Conservation (phyloP, 2,888 invertebrate genomes). For the Dermolepida albohirtum region DNA sequence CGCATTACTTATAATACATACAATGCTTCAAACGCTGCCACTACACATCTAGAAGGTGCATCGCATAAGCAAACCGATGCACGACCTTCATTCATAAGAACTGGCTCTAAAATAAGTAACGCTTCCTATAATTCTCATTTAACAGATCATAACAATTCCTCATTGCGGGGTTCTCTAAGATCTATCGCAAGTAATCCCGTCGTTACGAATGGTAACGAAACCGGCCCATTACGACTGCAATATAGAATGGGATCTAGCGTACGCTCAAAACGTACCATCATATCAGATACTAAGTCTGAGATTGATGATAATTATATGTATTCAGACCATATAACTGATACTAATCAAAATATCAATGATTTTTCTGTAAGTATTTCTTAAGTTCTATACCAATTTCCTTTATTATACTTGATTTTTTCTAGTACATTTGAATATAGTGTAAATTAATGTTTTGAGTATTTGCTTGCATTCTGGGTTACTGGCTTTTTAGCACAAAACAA, state of each 20-base stretch:
- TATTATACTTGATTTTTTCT: slow-evolving; percentile 34
- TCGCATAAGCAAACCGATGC: slow-evolving; percentile 45
- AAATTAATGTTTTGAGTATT: too few relatives aligned
- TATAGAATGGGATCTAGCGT: slow-evolving; percentile 55
- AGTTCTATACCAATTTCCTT: slow-evolving; percentile 10
- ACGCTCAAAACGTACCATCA: slow-evolving; percentile 64
- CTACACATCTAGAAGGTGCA: slow-evolving; percentile 45
- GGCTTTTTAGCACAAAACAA: too few relatives aligned
- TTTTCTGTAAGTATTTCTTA: slow-evolving; percentile 54
- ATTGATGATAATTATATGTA: slow-evolving; percentile 53
- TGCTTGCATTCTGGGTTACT: too few relatives aligned
- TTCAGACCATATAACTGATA: slow-evolving; percentile 51
- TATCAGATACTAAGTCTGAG: slow-evolving; percentile 54
- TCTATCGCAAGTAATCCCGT: slow-evolving; percentile 53
- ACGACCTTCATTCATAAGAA: slow-evolving; percentile 49
- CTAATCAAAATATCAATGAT: slow-evolving; percentile 53
- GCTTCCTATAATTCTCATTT: slow-evolving; percentile 54
- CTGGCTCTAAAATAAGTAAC: slow-evolving; percentile 54
- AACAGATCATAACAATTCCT: slow-evolving; percentile 55
- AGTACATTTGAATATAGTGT: neutral
- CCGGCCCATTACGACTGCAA: slow-evolving; percentile 56
- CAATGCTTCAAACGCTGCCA: slow-evolving; percentile 47
- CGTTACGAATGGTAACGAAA: slow-evolving; percentile 50
- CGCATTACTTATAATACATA: slow-evolving; percentile 52
- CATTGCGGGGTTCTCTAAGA: slow-evolving; percentile 52